Percentiles rank a stretch among this genome's conserved stretches.
These are phyloP conservation scores for Harpagoxenus sublaevis DNA, from an alignment of 2,888 invertebrate species.

Conservation along the genomic window DNA sequence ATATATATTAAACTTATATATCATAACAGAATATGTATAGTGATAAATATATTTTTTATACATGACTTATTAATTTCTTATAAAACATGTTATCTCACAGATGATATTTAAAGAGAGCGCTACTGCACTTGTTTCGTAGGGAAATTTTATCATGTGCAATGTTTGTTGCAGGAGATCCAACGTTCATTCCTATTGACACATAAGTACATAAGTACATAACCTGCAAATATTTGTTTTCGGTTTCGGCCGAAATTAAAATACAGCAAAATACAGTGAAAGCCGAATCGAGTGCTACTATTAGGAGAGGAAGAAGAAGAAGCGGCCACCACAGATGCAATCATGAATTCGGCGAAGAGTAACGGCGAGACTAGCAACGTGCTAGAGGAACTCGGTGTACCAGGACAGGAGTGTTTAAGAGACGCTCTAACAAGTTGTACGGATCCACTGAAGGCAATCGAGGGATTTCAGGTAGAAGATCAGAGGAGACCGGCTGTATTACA, in stretches of 20 bases:
- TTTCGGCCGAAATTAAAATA: neutral
- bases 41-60: too few species aligned
- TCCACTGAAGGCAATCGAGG: conserved; percentile 99
- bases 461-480: conserved; percentile 92
- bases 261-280: too few species aligned
- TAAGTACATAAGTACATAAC: neutral
- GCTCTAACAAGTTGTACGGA: conserved; percentile 98
- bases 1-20: too few species aligned
- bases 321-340: conserved; percentile 45
- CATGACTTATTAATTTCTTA: too few species aligned
- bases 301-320: too few species aligned
- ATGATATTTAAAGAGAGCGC: too few species aligned
- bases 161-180: too few species aligned
- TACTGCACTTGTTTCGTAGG: too few species aligned
- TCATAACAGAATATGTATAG: too few species aligned
- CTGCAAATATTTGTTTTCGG: neutral
- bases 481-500: neutral
- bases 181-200: neutral
- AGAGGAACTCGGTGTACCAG: conserved; percentile 95
- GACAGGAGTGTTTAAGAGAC: conserved; percentile 94
- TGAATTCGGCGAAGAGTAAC: conserved; percentile 81
- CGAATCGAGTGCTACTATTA: neutral
- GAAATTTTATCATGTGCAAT: too few species aligned
- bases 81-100: too few species aligned
- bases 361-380: conserved; percentile 89